phyloP scores from a whole-genome alignment of 2,113 vertebrate genomes.

The Erythrocercus mccallii region DNA sequence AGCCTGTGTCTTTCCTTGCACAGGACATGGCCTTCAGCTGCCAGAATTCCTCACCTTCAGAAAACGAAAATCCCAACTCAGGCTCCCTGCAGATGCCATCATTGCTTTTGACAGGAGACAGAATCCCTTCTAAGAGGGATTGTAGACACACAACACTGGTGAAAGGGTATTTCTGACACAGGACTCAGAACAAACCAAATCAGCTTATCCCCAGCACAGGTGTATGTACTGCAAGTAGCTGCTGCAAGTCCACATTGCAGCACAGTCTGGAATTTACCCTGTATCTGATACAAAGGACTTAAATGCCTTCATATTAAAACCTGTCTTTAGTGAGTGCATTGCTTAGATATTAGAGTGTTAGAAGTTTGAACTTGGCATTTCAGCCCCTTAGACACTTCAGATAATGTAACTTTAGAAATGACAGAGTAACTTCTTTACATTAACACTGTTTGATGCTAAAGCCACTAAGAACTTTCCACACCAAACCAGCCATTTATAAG shows the following conservation, averaged over 20 bases:
- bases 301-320: background rate
- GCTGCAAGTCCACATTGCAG: background rate
- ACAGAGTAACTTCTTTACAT: background rate
- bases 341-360: background rate
- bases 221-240: fast-evolving
- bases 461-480: background rate
- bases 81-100: background rate
- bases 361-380: background rate
- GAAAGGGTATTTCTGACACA: background rate
- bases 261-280: background rate
- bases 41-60: background rate
- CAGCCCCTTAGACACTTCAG: background rate
- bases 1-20: background rate
- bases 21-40: background rate
- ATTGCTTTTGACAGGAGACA: background rate
- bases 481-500: background rate
- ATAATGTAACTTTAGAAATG: background rate
- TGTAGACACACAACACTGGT: background rate
- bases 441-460: background rate
- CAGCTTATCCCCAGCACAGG: background rate
- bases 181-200: background rate
- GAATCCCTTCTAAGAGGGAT: background rate
- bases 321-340: background rate
- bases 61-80: background rate
- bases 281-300: background rate